Evolutionary conservation across 2,797 vertebrate species (phyloP).

Genomic region (Siniperca scherzeri): DNA sequence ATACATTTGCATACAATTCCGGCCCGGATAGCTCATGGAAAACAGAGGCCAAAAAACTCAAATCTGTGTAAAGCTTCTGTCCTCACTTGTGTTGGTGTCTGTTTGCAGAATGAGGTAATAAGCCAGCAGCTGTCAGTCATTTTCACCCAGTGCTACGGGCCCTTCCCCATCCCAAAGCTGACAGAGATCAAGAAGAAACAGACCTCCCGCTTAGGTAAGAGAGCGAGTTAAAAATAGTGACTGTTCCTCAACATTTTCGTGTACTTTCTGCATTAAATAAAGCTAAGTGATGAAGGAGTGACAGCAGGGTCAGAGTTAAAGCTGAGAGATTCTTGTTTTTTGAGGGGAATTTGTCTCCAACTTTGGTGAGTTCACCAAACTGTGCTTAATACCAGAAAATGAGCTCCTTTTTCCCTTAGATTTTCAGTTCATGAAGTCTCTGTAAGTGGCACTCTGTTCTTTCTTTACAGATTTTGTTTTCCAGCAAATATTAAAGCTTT

Average conservation of each 20-base stretch:
- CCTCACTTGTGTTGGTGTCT: slow-evolving; percentile 43
- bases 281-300: slow-evolving; percentile 9
- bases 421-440: background rate
- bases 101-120: slow-evolving; percentile 87
- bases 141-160: slow-evolving; percentile 89
- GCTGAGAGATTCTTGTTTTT: background rate
- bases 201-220: slow-evolving; percentile 85
- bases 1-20: slow-evolving; percentile 61
- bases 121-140: slow-evolving; percentile 89
- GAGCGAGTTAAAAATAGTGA: slow-evolving; percentile 2
- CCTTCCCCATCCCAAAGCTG: slow-evolving; percentile 89
- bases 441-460: background rate
- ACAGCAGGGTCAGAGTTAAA: slow-evolving; percentile 4
- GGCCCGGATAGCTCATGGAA: slow-evolving; percentile 10
- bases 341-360: background rate
- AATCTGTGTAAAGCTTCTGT: slow-evolving; percentile 23
- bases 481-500: background rate
- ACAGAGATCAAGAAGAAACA: slow-evolving; percentile 88
- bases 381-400: background rate
- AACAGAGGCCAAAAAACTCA: slow-evolving; percentile 7
- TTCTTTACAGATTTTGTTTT: background rate
- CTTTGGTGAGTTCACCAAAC: slow-evolving; percentile 8
- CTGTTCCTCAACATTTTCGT: background rate
- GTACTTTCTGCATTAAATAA: background rate
- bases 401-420: background rate